Percentiles rank a stretch among this genome's conserved stretches.
These are phyloP conservation scores for Podilymbus podiceps DNA, from an alignment of 2,113 vertebrate species.

Conservation along the genomic window DNA sequence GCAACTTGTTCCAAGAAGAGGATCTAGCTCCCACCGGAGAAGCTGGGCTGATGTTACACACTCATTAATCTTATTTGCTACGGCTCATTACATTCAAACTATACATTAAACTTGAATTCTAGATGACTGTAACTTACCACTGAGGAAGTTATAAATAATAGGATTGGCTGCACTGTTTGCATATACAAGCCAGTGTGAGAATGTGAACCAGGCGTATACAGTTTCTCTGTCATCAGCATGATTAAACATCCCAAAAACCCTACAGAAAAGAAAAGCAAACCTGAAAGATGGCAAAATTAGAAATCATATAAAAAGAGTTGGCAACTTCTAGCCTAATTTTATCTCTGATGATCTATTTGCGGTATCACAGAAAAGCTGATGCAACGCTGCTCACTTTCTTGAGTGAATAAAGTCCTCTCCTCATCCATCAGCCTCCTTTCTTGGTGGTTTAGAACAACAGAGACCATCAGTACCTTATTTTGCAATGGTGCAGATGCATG, in stretches of 20 bases:
- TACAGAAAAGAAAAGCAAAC: slow-evolving; percentile 57
- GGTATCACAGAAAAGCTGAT: neutral
- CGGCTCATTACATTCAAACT: slow-evolving; percentile 25
- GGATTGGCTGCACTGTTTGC: slow-evolving; percentile 97
- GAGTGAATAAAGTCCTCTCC: neutral
- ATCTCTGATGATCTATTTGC: neutral
- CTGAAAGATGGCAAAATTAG: slow-evolving; percentile 1
- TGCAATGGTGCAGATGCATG: neutral
- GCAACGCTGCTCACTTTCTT: neutral
- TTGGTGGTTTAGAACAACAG: neutral
- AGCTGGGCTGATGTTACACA: neutral
- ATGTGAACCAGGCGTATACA: slow-evolving; percentile 95
- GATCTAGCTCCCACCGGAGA: neutral
- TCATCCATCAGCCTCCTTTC: neutral
- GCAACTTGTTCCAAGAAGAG: neutral
- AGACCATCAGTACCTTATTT: neutral
- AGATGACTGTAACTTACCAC: slow-evolving; percentile 81
- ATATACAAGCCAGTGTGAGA: slow-evolving; percentile 97
- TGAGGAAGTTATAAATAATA: slow-evolving; percentile 98
- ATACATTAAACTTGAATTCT: neutral
- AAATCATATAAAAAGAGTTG: neutral
- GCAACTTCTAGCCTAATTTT: neutral
- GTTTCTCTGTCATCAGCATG: slow-evolving; percentile 90
- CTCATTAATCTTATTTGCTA: slow-evolving; percentile 23
- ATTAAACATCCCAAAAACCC: slow-evolving; percentile 93